Conservation (phyloP, 30 jellyfish, hydroid and myxozoan species). For the Calvadosia cruxmelitensis region DNA sequence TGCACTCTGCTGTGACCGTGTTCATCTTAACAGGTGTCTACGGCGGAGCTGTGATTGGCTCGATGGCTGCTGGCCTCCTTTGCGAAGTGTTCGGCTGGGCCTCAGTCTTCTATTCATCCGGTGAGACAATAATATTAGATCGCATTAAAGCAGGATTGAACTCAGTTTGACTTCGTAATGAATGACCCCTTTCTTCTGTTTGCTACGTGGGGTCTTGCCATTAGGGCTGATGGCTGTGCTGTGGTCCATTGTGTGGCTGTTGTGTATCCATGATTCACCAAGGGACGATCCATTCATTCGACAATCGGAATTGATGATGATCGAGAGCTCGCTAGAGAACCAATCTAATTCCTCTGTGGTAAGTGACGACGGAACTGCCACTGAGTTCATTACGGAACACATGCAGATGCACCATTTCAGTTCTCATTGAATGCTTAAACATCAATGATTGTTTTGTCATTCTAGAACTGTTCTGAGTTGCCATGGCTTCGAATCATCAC, state of each 20-base stretch:
- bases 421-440: no score
- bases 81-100: conserved; percentile 97
- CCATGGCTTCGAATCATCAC: conserved; percentile 89
- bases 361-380: no score
- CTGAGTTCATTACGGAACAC: no score
- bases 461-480: conserved; percentile 22
- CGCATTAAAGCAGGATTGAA: neutral
- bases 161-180: neutral
- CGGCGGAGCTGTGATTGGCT: conserved; percentile 97
- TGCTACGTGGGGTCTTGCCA: neutral
- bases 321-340: no score
- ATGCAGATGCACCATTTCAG: no score
- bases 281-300: conserved; percentile 56
- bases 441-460: no score
- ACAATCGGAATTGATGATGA: conserved; percentile 44
- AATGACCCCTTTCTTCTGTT: neutral
- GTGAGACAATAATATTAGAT: conserved; percentile 11
- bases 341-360: no score
- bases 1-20: neutral
- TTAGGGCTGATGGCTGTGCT: conserved; percentile 65
- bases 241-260: conserved; percentile 82
- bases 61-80: conserved; percentile 71
- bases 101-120: conserved; percentile 72
- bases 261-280: conserved; percentile 64
- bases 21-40: conserved; percentile 52